Evolutionary conservation across 2,797 vertebrate species (phyloP), one percentile per base, ranked within the genome.

Genomic region (Phoxinus dragarum): DNA sequence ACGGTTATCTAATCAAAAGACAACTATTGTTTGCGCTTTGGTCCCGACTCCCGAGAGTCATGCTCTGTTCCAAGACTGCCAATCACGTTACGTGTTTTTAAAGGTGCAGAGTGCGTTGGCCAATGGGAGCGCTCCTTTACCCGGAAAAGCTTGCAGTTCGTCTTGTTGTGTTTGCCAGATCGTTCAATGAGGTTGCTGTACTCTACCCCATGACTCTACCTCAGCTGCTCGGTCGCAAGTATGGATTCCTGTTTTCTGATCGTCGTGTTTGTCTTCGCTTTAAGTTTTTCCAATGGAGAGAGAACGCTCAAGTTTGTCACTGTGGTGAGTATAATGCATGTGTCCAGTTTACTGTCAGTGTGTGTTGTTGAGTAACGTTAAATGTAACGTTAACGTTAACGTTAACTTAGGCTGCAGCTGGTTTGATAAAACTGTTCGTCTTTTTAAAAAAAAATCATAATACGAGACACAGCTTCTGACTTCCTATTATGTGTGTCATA

Each of bases 251-350:
- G 3, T 38, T 79, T 82, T 38, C 23, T 76, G 23, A 44, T 80
- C 2, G 17, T 86, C 5, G 31, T 27, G 5, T 49, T 75, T 52
- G 21, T 86, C 9, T 82, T 71, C 34, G 52, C 61, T 10, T 81
- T 87, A 36, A 66, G 80, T 47, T 36, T 69, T 52, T 54, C 89
- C n/a, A 54, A 9, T 77, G 89, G 71, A 81, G 86, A 80, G 66
- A 73, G 34, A 40, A 56, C 68, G 7, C 82, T 90, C 7, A 88
- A 42, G 66, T 82, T 89, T 34, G 88, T 89, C 47, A 90, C 84
- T 9, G 34, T 89, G 69, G 89, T 90, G 71, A 89, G 88, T 88
- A 40, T 80, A 27, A 52, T 74, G 9, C 6, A 3, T 34, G 34
- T 66, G 27, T 66, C 31, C 14, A 17, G 27, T 7, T 34, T 66